phyloP scores from a whole-genome alignment of 2,113 vertebrate genomes.

The Pseudopipra pipra region DNA sequence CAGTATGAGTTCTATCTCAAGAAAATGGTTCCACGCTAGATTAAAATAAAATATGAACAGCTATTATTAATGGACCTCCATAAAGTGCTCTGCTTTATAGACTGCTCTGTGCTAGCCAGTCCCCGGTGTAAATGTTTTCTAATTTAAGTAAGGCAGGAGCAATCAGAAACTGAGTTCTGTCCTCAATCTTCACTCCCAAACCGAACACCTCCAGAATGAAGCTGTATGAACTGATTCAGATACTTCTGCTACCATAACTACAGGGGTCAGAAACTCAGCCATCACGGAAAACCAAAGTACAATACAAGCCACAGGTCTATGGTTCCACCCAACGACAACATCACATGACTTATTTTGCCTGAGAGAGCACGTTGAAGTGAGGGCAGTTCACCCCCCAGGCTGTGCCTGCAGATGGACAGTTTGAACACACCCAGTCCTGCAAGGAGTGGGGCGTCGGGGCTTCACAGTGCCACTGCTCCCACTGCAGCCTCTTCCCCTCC shows the following conservation, averaged over 20 bases:
- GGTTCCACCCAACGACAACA: fast-evolving
- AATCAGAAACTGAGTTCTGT: background rate
- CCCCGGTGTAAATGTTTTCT: background rate
- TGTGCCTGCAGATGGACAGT: background rate
- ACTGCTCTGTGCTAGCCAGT: background rate
- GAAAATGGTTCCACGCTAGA: background rate
- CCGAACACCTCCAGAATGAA: background rate
- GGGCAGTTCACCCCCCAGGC: background rate
- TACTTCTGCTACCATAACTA: background rate
- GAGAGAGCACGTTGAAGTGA: background rate
- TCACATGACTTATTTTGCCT: background rate
- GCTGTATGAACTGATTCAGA: background rate
- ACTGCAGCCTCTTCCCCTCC: too few species aligned
- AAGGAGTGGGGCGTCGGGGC: background rate
- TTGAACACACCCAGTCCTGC: background rate
- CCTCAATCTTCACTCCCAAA: background rate
- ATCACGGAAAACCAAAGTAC: background rate
- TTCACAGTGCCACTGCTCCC: background rate
- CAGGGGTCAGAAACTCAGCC: background rate
- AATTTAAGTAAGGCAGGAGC: background rate
- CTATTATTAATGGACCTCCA: background rate
- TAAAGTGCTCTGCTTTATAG: background rate
- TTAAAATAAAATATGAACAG: background rate
- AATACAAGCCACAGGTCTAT: background rate
- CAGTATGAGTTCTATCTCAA: background rate